phyloP scores from a whole-genome alignment of 2,113 vertebrate species.

The Abramis brama region DNA sequence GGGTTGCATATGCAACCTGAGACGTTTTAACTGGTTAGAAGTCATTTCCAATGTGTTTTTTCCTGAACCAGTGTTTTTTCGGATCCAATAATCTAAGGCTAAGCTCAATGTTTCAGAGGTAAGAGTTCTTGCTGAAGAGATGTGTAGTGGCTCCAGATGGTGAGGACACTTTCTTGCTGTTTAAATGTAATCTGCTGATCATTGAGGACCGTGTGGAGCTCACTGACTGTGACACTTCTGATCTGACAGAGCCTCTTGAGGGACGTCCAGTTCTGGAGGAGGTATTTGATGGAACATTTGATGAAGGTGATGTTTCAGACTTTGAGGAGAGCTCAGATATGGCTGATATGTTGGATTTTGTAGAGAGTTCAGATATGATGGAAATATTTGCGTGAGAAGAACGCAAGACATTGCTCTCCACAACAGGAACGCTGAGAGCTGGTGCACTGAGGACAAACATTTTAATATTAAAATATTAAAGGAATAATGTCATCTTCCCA shows the following conservation, averaged over 20 bases:
- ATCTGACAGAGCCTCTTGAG: background rate
- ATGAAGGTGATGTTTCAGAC: constrained; percentile 48
- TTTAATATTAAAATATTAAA: background rate
- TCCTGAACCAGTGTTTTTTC: background rate
- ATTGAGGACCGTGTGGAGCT: constrained; percentile 53
- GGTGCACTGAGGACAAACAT: background rate
- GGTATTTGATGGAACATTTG: constrained; percentile 46
- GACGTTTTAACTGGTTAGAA: background rate
- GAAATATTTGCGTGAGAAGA: constrained; percentile 67
- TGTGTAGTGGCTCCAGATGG: constrained; percentile 44
- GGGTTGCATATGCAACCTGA: too few species aligned
- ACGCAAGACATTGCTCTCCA: background rate
- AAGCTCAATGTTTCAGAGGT: constrained; percentile 53
- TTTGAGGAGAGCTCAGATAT: constrained; percentile 56
- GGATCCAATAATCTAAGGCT: background rate
- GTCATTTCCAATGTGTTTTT: background rate
- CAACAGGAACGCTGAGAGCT: constrained; percentile 17
- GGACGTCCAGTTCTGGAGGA: constrained; percentile 8
- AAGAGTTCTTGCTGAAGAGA: constrained; percentile 63
- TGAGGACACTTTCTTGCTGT: constrained; percentile 50
- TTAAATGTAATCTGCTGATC: constrained; percentile 39
- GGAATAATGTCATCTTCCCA: background rate
- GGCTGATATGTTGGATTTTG: constrained; percentile 57
- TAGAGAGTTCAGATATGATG: constrained; percentile 66
- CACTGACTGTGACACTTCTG: constrained; percentile 31